A percentile compares a stretch with the other conserved stretches of the same genome.
Conservation (phyloP, 1,140 invertebrate species). For the Brachionus rubens region DNA sequence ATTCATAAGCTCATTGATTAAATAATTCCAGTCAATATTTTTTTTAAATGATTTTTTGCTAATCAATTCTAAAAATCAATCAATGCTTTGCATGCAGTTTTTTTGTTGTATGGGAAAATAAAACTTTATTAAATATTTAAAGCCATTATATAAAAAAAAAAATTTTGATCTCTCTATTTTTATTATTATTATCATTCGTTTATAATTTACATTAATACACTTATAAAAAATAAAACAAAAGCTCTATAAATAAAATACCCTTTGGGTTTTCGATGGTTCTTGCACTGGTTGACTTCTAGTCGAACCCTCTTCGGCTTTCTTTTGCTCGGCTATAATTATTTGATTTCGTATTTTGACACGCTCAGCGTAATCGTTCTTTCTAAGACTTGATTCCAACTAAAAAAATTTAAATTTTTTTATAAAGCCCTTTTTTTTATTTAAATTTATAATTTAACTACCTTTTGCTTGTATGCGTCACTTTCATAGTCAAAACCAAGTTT, state of each 20-base stretch:
- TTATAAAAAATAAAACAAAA: neutral
- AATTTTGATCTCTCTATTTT: neutral
- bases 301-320: conserved; percentile 22
- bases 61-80: neutral
- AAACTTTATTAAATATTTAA: neutral
- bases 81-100: conserved; percentile 38
- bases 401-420: neutral
- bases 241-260: conserved; percentile 39
- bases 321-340: conserved; percentile 28
- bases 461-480: conserved; percentile 39
- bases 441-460: conserved; percentile 19
- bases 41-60: neutral
- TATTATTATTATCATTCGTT: neutral
- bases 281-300: conserved; percentile 33
- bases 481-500: conserved; percentile 44
- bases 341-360: conserved; percentile 42
- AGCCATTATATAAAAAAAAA: neutral
- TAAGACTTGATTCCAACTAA: neutral
- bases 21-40: too few species aligned
- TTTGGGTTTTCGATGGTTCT: conserved; percentile 40
- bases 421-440: neutral
- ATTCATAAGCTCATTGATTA: too few species aligned
- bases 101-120: too few species aligned
- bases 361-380: conserved; percentile 40
- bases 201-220: neutral